Base-by-base conservation (phyloP, 2,888 invertebrate genomes). In the Ennomos fuscantarius region DNA sequence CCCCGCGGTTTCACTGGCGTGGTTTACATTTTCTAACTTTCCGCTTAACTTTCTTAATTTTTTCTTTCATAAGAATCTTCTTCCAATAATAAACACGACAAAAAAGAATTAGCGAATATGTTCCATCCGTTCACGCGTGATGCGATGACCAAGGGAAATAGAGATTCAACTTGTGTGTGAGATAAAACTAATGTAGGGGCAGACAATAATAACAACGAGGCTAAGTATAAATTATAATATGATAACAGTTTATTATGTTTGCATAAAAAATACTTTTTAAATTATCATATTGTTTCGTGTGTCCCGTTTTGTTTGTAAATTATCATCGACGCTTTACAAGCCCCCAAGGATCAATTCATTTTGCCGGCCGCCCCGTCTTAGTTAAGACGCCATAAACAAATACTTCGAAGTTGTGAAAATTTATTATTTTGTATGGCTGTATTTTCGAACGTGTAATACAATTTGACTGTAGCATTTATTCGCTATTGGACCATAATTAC, bases 341-440 rank as follows among this genome's bases (percentile, higher is more conserved):
- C 72, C 84, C 76, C 82, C 60, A 67, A 65, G 80, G 84, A 77
- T 76, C 81, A 81, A 82, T 84, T 84, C 77, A 75, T 81, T 82
- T 79, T 78, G 81, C 77, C 79, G 79, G 74, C 80, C 78, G 76
- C 69, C 76, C 76, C 77, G 79, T 79, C 79, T 80, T 81, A 81
- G 82, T n/a, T 81, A 82, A 84, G 79, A 81, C 79, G 76, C 36
- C 42, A 76, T 78, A 79, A 79, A 76, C 75, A 80, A 81, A 73
- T 75, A 24, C 81, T 76, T 81, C 62, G 46, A 80, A 76, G 82
- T 68, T 61, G 65, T 68, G 66, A 76, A 80, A 79, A 81, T 81
- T 80, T 82, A 82, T 66, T 62, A 79, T 76, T 70, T 75, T 71
- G 70, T 70, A 73, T 69, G 70, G 40, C 47, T 46, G 48, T 36